Percentiles rank a stretch among this genome's conserved stretches.
These are phyloP conservation scores for Drosophila crucigera DNA, from an alignment of 2,888 invertebrate species.

Conservation along the genomic window DNA sequence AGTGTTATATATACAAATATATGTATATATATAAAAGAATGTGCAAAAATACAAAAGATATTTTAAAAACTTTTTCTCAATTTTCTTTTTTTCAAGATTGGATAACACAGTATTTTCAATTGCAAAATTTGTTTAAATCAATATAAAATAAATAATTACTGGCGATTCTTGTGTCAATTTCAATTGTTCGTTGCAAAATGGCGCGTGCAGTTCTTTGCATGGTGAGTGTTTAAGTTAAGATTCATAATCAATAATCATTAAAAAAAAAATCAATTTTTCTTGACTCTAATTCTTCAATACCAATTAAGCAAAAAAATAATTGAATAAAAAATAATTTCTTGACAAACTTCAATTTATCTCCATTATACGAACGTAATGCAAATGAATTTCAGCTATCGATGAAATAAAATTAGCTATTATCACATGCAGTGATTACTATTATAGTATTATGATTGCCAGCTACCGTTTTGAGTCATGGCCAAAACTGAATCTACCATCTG, in stretches of 20 bases:
- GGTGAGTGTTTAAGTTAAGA: conserved; percentile 80
- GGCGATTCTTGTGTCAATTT: conserved; percentile 80
- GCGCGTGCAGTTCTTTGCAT: conserved; percentile 85
- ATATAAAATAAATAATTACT: conserved; percentile 61
- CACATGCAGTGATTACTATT: conserved; percentile 13
- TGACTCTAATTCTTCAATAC: background rate
- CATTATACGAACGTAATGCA: conserved; percentile 1
- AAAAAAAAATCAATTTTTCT: background rate
- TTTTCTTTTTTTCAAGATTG: conserved; percentile 70
- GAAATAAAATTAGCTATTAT: conserved; percentile 23
- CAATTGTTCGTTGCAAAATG: conserved; percentile 81
- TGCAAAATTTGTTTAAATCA: conserved; percentile 53
- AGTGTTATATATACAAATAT: conserved; percentile 9
- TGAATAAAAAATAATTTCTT: background rate
- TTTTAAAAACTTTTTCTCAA: conserved; percentile 39
- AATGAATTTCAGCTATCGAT: conserved; percentile 3
- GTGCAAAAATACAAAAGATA: conserved; percentile 29
- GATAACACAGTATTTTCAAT: conserved; percentile 66
- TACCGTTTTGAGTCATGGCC: conserved; percentile 42
- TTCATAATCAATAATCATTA: background rate
- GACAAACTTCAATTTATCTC: conserved; percentile 10
- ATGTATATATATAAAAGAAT: background rate
- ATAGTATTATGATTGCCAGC: conserved; percentile 28
- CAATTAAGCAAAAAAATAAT: background rate
- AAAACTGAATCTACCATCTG: conserved; percentile 23